These are phyloP conservation scores for Craterocephalus amniculus DNA, from an alignment of 2,797 vertebrate species.

Conservation along the genomic window DNA sequence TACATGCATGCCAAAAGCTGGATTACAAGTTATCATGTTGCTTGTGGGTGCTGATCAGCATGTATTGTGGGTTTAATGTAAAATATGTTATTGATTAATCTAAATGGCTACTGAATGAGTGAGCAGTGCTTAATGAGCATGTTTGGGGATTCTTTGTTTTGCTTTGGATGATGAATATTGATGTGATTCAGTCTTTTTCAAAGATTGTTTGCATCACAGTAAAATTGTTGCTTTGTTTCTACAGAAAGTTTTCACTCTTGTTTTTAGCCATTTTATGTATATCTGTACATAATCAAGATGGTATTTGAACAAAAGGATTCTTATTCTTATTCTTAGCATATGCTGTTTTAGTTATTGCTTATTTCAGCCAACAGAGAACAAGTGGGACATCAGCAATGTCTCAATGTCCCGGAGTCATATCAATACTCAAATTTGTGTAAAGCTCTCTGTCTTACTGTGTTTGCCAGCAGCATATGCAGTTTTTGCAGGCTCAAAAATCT, in stretches of 20 bases:
- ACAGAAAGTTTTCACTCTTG: conserved; percentile 13
- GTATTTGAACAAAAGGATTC: not conserved
- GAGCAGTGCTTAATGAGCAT: conserved; percentile 28
- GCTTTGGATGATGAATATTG: conserved; percentile 25
- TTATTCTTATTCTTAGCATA: not conserved
- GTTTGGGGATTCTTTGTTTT: conserved; percentile 8
- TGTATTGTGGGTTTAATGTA: conserved; percentile 34
- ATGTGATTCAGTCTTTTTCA: conserved; percentile 25
- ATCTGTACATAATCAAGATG: not conserved
- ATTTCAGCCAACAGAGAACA: conserved; percentile 16
- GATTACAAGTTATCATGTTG: conserved; percentile 20
- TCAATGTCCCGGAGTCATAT: conserved; percentile 6
- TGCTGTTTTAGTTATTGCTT: conserved; percentile 12
- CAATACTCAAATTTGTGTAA: conserved; percentile 41
- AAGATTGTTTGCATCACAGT: conserved; percentile 15
- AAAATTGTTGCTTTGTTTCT: conserved; percentile 18
- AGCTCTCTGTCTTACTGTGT: conserved; percentile 23
- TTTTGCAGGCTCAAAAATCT: conserved; percentile 30
- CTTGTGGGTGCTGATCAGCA: conserved; percentile 41
- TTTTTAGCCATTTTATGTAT: conserved; percentile 27
- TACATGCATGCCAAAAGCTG: not conserved
- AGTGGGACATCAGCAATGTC: conserved; percentile 4
- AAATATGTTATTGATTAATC: conserved; percentile 5
- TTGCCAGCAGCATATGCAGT: conserved; percentile 36
- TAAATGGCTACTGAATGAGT: conserved; percentile 15